Conservation (phyloP, 2,113 vertebrate genomes). For the Neodon shergylaensis region DNA sequence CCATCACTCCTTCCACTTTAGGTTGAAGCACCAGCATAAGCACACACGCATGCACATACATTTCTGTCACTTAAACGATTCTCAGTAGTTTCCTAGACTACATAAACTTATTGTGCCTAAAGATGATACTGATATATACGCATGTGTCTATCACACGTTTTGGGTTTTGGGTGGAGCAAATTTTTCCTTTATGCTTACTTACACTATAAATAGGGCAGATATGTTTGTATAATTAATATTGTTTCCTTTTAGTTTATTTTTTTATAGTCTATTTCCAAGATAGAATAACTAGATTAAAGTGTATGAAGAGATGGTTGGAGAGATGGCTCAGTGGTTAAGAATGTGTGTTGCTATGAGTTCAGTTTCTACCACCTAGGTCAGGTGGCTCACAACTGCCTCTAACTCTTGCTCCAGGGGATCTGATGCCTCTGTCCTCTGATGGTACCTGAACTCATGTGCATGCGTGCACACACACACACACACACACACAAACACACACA, state of each 20-base stretch:
- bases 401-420: neutral
- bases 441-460: neutral
- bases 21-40: neutral
- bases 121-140: neutral
- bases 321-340: neutral
- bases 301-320: neutral
- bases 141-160: neutral
- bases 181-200: neutral
- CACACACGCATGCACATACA: neutral
- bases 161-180: constrained; percentile 22
- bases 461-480: neutral
- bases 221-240: constrained; percentile 16
- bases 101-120: neutral
- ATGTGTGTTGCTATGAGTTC: too few species aligned
- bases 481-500: neutral
- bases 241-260: constrained; percentile 25
- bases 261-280: constrained; percentile 53
- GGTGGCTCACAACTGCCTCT: neutral
- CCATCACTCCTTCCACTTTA: neutral
- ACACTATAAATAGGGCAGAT: constrained; percentile 11
- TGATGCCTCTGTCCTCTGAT: neutral
- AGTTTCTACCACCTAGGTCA: neutral
- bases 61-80: neutral
- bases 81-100: neutral
- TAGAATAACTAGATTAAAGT: neutral